Evolutionary conservation across 2,113 vertebrate species (phyloP).

Genomic region (Polypterus bichir): DNA sequence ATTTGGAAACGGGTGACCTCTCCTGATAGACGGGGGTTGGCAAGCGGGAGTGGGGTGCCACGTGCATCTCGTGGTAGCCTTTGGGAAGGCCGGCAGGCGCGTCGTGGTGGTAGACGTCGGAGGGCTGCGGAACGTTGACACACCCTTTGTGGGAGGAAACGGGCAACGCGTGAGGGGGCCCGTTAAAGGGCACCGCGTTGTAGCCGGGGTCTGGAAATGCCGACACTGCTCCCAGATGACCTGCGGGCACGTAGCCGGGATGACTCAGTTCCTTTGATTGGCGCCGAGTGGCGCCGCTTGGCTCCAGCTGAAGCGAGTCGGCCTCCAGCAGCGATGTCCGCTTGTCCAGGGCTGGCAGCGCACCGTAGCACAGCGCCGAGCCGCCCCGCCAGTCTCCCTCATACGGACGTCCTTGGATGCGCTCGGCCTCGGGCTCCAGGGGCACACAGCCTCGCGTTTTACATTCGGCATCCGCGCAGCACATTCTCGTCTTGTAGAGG

Average conservation of each 20-base stretch:
- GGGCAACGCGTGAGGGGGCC: constrained; percentile 29
- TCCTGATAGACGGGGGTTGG: constrained; percentile 41
- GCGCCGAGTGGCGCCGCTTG: constrained; percentile 14
- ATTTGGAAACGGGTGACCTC: constrained; percentile 32
- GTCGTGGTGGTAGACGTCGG: constrained; percentile 29
- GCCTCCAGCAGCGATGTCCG: constrained; percentile 26
- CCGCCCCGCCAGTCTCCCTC: constrained; percentile 48
- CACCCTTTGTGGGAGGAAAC: constrained; percentile 38
- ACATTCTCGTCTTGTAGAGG: constrained; percentile 55
- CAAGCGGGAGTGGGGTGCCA: constrained; percentile 30
- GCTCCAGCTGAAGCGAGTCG: constrained; percentile 28
- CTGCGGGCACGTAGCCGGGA: constrained; percentile 24
- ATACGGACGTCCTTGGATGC: constrained; percentile 29
- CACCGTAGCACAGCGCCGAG: constrained; percentile 16
- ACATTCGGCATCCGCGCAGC: constrained; percentile 46
- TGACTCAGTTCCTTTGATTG: constrained; percentile 34
- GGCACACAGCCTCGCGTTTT: constrained; percentile 34
- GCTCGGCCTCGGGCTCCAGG: constrained; percentile 30
- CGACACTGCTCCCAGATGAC: constrained; percentile 23
- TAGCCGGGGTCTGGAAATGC: constrained; percentile 41
- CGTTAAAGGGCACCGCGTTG: constrained; percentile 27
- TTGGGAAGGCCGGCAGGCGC: constrained; percentile 24
- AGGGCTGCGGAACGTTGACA: constrained; percentile 32
- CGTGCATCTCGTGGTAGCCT: constrained; percentile 34
- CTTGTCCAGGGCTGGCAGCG: constrained; percentile 27